Conservation (phyloP, 2,113 vertebrate genomes). For the Tetrax tetrax region DNA sequence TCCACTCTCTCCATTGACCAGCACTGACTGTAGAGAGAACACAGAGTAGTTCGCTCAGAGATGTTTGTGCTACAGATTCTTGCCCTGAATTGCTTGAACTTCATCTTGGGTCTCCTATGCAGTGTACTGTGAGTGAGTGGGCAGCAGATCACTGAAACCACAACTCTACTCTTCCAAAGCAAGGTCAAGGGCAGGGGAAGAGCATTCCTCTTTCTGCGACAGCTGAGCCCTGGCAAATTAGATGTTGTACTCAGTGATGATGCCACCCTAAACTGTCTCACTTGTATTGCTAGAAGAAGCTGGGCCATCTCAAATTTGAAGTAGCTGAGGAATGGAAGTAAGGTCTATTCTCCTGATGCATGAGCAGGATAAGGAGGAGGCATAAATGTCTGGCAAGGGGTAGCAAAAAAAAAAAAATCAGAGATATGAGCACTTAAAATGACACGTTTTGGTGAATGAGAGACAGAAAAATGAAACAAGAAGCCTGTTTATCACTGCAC, state of each 20-base stretch:
- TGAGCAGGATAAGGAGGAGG: background rate
- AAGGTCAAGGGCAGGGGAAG: background rate
- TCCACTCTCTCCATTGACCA: background rate
- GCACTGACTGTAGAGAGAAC: background rate
- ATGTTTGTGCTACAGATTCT: background rate
- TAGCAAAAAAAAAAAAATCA: background rate
- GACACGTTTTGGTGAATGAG: background rate
- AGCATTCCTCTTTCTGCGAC: background rate
- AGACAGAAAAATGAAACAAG: background rate
- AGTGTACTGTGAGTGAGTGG: background rate
- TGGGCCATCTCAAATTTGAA: background rate
- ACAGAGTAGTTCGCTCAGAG: background rate
- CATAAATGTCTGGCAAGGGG: background rate
- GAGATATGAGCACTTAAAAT: background rate
- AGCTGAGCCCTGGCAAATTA: background rate
- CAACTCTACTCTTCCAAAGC: background rate
- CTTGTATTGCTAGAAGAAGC: background rate
- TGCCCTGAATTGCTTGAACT: accelerated
- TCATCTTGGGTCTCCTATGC: background rate
- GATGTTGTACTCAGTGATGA: background rate
- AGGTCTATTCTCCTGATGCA: background rate
- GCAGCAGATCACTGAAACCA: background rate
- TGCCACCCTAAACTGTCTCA: background rate
- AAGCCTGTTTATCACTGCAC: background rate
- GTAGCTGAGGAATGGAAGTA: background rate